Percentiles rank a stretch among this genome's conserved stretches.
These are phyloP conservation scores for Lasioglossum vierecki DNA, from an alignment of 2,888 invertebrate genomes.

Conservation along the genomic window DNA sequence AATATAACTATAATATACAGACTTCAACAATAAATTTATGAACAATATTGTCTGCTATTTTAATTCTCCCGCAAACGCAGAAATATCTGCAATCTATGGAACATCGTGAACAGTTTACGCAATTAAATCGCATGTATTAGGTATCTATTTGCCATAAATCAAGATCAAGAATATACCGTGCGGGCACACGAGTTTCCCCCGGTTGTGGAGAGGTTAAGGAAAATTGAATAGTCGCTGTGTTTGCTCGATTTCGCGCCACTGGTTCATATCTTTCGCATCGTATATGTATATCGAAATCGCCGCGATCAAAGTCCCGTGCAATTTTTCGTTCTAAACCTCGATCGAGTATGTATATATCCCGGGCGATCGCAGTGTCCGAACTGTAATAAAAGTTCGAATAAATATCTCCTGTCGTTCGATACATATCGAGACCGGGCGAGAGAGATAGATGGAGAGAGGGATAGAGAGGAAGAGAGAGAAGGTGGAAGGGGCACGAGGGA, in stretches of 20 bases:
- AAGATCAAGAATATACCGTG: neutral
- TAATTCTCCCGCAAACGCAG: neutral
- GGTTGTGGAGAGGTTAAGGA: conserved; percentile 34
- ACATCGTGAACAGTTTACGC: neutral
- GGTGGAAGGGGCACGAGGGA: neutral
- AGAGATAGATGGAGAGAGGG: no score
- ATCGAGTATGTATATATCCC: neutral
- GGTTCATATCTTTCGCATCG: conserved; percentile 11
- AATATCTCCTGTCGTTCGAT: conserved; percentile 3
- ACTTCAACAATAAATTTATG: no score
- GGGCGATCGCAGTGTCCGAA: neutral
- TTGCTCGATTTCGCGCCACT: conserved; percentile 27
- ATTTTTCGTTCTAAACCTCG: conserved; percentile 1
- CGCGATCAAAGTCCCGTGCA: neutral
- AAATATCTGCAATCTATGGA: neutral
- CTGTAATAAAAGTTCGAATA: conserved; percentile 11
- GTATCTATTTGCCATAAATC: neutral
- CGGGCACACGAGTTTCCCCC: neutral
- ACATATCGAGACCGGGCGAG: neutral
- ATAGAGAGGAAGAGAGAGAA: neutral
- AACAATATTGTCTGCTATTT: neutral
- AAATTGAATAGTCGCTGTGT: conserved; percentile 40
- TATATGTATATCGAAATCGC: neutral
- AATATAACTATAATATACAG: no score
- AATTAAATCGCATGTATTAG: neutral